Base-by-base conservation (phyloP, 2,888 invertebrate species). In the Apodemia zela region DNA sequence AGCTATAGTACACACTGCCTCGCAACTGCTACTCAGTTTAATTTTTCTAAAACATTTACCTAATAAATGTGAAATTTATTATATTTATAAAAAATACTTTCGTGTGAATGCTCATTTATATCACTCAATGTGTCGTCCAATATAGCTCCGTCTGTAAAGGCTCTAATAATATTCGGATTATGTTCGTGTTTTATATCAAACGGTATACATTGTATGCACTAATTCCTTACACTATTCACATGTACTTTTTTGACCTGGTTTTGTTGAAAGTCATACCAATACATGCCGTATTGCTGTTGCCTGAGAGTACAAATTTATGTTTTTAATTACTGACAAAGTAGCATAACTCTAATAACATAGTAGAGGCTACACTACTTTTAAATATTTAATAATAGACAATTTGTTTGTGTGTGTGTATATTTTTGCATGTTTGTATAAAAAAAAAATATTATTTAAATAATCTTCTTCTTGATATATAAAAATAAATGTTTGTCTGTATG, bases 261-360 rank as follows among this genome's bases (percentile, higher is more conserved):
- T 21, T 54, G 18, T 15, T 21, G 25, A 21, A 21, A 42, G 5
- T n/a, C 11, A 21, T 13, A 6, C 21, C 15, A 54, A 54, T 25
- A 5, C 1, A 25, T 25, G 15, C 13, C 54, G 25, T 54, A 54
- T 25, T 5, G 15, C 25, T 21, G 15, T 13, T 13, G 54, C 15
- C 54, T 54, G 25, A 54, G 15, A 54, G 54, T 54, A 54, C 54
- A 54, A 54, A 54, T 54, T 21, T 25, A 25, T 54, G 54, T 54
- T 15, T 54, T 54, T 54, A 54, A 25, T 25, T 25, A 25, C 15
- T 54, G 25, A 54, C 25, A 15, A 21, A 25, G 7, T 54, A 54
- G 25, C 15, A 54, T 54, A 6, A 42, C 42, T 15, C 21, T 51
- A 3, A 21, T 54, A 54, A 54, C 54, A 3, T 21, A 11, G 54